These are phyloP conservation scores for Stenurella melanura DNA, from an alignment of 2,888 invertebrate genomes.

Conservation along the genomic window DNA sequence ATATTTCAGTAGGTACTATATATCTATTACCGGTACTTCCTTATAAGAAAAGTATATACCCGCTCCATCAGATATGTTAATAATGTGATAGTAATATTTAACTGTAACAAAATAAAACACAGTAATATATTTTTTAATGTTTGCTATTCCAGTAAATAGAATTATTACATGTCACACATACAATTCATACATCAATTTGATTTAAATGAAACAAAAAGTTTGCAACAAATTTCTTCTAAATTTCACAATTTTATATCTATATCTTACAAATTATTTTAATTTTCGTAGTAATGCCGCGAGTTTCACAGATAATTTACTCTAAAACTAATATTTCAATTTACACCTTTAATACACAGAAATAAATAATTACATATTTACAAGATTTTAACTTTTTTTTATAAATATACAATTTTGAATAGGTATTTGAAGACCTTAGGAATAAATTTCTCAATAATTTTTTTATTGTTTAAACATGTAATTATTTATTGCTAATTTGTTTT, in stretches of 20 bases:
- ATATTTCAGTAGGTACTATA: too few species aligned
- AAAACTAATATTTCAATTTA: conserved; percentile 61
- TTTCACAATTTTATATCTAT: conserved; percentile 66
- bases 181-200: conserved; percentile 70
- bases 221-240: conserved; percentile 66
- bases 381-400: conserved; percentile 21
- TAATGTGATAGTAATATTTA: too few species aligned
- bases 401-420: conserved; percentile 35
- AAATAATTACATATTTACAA: conserved; percentile 45
- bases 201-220: conserved; percentile 65
- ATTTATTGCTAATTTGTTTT: conserved; percentile 41
- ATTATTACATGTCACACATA: conserved; percentile 71
- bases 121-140: conserved; percentile 66
- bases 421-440: not conserved
- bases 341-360: conserved; percentile 47
- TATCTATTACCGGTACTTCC: too few species aligned
- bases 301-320: conserved; percentile 66
- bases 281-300: conserved; percentile 65
- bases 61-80: too few species aligned
- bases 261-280: conserved; percentile 66
- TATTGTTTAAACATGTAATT: conserved; percentile 42
- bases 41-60: too few species aligned
- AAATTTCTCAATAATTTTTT: conserved; percentile 31
- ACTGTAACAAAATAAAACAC: conserved; percentile 6
- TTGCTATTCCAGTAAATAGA: conserved; percentile 71